These are phyloP conservation scores for Ceriagrion tenellum DNA, from an alignment of 2,888 invertebrate genomes.

Conservation along the genomic window DNA sequence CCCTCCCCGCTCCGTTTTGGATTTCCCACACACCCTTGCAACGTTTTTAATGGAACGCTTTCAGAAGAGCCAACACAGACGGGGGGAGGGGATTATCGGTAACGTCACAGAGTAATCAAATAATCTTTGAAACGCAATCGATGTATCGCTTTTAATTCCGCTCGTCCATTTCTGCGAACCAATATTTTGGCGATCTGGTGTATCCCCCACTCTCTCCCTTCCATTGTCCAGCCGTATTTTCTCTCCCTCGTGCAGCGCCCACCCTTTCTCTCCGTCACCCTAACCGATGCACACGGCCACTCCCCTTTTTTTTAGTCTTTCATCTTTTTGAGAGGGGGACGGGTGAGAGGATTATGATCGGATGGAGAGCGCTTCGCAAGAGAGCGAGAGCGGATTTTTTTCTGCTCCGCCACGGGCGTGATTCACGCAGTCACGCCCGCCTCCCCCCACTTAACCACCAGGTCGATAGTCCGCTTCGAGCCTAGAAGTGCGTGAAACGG, in stretches of 20 bases:
- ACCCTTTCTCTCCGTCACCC: background rate
- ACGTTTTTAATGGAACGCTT: background rate
- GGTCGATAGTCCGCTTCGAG: background rate
- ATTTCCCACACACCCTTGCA: background rate
- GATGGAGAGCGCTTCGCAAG: background rate
- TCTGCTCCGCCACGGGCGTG: background rate
- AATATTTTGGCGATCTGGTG: background rate
- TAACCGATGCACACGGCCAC: too few species aligned
- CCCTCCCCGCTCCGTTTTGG: background rate
- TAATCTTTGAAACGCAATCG: conserved; percentile 54
- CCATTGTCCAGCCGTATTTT: background rate
- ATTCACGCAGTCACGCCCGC: background rate
- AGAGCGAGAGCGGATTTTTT: background rate
- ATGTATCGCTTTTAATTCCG: conserved; percentile 34
- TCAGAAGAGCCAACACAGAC: background rate
- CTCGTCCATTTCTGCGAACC: conserved; percentile 5
- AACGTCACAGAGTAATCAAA: background rate
- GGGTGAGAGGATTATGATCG: background rate
- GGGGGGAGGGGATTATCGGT: background rate
- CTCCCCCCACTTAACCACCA: background rate
- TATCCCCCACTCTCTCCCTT: background rate
- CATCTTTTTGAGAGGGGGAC: background rate
- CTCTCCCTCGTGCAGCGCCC: background rate
- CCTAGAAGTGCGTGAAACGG: background rate
- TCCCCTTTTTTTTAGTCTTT: background rate